A percentile compares a stretch with the other conserved stretches of the same genome.
Evolutionary conservation across 37 sponge, comb jelly and placozoan genomes (phyloP).

Genomic region (Ephydatia muelleri): DNA sequence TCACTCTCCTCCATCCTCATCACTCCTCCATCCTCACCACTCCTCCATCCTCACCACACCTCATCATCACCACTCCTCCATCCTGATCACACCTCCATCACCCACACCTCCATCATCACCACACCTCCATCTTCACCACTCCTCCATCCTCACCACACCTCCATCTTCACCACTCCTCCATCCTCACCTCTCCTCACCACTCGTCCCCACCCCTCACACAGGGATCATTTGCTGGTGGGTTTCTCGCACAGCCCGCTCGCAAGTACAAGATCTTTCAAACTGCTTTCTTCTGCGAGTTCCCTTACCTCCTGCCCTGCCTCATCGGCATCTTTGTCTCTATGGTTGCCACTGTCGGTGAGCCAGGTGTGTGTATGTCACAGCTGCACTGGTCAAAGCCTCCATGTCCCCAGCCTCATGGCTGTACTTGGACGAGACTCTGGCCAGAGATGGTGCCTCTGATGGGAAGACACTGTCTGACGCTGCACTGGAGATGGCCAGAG

Average conservation of each 20-base stretch:
- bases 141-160: background rate
- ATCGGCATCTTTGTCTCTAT: constrained; percentile 55
- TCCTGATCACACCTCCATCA: background rate
- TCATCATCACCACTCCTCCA: too few relatives aligned
- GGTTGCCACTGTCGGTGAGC: constrained; percentile 52
- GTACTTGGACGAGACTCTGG: constrained; percentile 77
- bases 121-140: background rate
- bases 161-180: background rate
- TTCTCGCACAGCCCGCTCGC: constrained; percentile 82
- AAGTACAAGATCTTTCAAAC: constrained; percentile 64
- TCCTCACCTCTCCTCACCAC: background rate
- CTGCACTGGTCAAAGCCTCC: too few relatives aligned
- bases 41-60: too few relatives aligned
- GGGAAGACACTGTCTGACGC: background rate
- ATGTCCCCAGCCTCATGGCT: constrained; percentile 38
- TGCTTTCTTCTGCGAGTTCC: constrained; percentile 80
- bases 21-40: too few relatives aligned
- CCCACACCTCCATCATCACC: too few relatives aligned
- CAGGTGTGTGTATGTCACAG: background rate
- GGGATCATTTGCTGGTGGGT: constrained; percentile 83
- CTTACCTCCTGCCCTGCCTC: constrained; percentile 81
- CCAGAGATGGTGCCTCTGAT: constrained; percentile 22
- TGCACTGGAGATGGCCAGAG: background rate
- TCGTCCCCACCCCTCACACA: background rate
- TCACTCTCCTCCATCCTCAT: too few relatives aligned